These are phyloP conservation scores for Drosophila kanapiae DNA, from an alignment of 1,140 invertebrate genomes.

Conservation along the genomic window DNA sequence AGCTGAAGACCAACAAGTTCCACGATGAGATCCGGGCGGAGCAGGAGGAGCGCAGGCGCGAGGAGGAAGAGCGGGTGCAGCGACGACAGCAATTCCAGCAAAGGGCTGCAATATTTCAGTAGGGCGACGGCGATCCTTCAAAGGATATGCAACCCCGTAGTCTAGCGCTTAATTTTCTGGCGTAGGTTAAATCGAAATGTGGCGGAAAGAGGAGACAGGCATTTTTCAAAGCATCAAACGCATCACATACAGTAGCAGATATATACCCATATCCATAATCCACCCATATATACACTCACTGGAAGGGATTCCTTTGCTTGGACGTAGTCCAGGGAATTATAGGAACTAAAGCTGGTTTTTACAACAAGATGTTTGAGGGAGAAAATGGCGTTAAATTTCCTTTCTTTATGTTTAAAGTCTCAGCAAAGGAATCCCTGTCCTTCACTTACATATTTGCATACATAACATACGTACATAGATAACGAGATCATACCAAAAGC, in stretches of 20 bases:
- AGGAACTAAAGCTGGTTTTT: not conserved
- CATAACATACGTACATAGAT: conserved; percentile 59
- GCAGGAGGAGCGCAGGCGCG: conserved; percentile 92
- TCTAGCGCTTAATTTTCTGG: conserved; percentile 65
- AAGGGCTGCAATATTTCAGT: conserved; percentile 92
- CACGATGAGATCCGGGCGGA: conserved; percentile 94
- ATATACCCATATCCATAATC: conserved; percentile 43
- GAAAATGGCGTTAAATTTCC: not conserved
- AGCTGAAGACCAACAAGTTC: conserved; percentile 92
- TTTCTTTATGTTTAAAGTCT: not conserved
- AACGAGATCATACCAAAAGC: conserved; percentile 75
- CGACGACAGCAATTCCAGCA: conserved; percentile 92
- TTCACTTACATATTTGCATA: conserved; percentile 37
- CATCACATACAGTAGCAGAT: conserved; percentile 46
- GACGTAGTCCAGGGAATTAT: not conserved
- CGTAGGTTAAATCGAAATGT: conserved; percentile 73
- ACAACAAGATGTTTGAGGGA: not conserved
- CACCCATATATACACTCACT: conserved; percentile 29
- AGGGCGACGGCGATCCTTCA: conserved; percentile 12
- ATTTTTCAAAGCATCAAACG: conserved; percentile 55
- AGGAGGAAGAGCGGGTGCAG: conserved; percentile 92
- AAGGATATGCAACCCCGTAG: conserved; percentile 30
- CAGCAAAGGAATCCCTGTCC: conserved; percentile 11
- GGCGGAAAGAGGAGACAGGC: conserved; percentile 49
- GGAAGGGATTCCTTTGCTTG: not conserved